Conservation (phyloP, 2,888 invertebrate genomes). For the Urechis unicinctus region DNA sequence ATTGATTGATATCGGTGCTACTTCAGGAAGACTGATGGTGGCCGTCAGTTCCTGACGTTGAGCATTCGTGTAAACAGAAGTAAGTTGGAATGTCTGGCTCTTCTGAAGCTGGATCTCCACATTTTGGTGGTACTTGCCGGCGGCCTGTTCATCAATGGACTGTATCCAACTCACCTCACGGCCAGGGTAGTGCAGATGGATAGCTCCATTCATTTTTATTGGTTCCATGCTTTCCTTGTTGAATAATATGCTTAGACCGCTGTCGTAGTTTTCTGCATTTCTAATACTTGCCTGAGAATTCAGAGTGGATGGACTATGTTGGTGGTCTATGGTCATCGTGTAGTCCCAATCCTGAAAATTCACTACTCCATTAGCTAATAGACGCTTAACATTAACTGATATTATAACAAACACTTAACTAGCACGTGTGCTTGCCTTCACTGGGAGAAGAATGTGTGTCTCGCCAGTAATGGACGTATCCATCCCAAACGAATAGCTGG, state of each 20-base stretch:
- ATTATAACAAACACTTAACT: neutral
- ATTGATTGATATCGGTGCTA: conserved; percentile 13
- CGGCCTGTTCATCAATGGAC: conserved; percentile 7
- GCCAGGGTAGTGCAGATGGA: conserved; percentile 13
- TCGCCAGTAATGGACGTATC: conserved; percentile 6
- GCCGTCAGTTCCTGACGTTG: conserved; percentile 17
- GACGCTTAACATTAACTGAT: neutral
- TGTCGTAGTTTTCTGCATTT: conserved; percentile 2
- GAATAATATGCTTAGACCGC: conserved; percentile 9
- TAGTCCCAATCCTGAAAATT: conserved; percentile 2
- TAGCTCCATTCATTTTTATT: conserved; percentile 7
- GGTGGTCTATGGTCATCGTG: conserved; percentile 10
- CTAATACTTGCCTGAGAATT: conserved; percentile 6
- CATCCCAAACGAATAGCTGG: conserved; percentile 3
- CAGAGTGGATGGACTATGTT: conserved; percentile 7
- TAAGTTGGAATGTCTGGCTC: conserved; percentile 6
- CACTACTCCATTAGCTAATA: too few species aligned
- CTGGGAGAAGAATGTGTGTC: conserved; percentile 10
- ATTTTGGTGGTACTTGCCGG: conserved; percentile 10
- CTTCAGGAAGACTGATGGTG: conserved; percentile 9
- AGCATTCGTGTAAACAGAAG: conserved; percentile 14
- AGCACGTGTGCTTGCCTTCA: conserved; percentile 8
- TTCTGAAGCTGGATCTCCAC: conserved; percentile 10
- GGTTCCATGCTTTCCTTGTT: conserved; percentile 11
- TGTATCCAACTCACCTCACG: conserved; percentile 11